Evolutionary conservation across 1,140 invertebrate species (phyloP).

Genomic region (Drosophila pachea): DNA sequence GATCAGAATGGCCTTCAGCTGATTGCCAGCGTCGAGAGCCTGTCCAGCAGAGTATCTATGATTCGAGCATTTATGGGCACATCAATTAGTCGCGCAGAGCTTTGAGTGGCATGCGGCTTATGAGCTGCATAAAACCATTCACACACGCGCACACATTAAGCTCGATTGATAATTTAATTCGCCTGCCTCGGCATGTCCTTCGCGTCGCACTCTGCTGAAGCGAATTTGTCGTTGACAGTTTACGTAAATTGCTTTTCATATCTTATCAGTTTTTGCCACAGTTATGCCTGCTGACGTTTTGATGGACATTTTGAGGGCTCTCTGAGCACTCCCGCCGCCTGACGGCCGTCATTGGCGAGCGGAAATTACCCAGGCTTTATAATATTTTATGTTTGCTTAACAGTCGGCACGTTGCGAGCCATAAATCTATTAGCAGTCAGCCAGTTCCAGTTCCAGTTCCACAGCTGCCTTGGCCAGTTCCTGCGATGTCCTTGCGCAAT

Average conservation of each 20-base stretch:
- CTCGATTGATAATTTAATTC: conserved; percentile 30
- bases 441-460: neutral
- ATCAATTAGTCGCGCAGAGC: conserved; percentile 42
- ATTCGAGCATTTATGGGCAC: conserved; percentile 51
- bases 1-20: conserved; percentile 57
- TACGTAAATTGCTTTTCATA: conserved; percentile 73
- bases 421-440: conserved; percentile 51
- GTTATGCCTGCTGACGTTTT: conserved; percentile 59
- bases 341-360: conserved; percentile 20
- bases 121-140: too few species aligned
- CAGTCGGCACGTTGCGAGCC: conserved; percentile 12
- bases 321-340: neutral
- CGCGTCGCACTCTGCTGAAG: conserved; percentile 5
- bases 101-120: conserved; percentile 14
- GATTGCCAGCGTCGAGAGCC: conserved; percentile 20
- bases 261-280: conserved; percentile 52
- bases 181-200: neutral
- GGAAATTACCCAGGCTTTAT: conserved; percentile 63
- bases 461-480: too few species aligned
- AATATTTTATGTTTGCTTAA: conserved; percentile 42
- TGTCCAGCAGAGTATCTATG: conserved; percentile 16
- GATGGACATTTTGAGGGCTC: conserved; percentile 62
- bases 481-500: conserved; percentile 3
- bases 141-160: conserved; percentile 1
- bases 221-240: conserved; percentile 68